phyloP scores from a whole-genome alignment of 2,113 vertebrate genomes.

The Entomyzon cyanotis region DNA sequence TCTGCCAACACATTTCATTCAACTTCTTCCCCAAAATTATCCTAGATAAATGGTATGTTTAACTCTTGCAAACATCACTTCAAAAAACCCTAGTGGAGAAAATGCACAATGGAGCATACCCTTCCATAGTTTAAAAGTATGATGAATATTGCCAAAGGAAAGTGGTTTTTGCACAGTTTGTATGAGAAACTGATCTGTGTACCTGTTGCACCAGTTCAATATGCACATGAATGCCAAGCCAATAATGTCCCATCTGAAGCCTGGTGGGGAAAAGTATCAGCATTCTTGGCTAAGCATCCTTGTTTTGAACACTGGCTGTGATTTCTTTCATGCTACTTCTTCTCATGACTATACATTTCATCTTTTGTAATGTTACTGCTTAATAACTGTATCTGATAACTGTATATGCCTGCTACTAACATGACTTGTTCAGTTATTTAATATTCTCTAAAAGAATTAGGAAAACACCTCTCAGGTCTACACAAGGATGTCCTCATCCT shows the following conservation, averaged over 20 bases:
- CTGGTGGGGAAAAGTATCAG: neutral
- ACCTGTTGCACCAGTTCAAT: neutral
- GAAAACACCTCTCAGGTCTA: neutral
- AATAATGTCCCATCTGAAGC: neutral
- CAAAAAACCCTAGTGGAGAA: neutral
- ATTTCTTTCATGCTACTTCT: neutral
- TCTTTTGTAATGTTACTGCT: neutral
- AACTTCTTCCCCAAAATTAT: neutral
- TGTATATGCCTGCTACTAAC: neutral
- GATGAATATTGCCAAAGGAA: neutral
- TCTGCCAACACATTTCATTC: neutral
- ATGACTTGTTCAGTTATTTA: neutral
- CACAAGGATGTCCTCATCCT: neutral
- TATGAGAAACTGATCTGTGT: neutral
- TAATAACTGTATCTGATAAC: neutral
- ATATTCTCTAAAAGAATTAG: neutral
- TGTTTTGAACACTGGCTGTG: neutral
- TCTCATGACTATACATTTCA: neutral
- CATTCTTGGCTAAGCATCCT: neutral
- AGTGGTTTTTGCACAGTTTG: neutral
- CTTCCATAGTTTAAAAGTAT: neutral
- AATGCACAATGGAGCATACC: neutral
- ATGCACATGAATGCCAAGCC: neutral
- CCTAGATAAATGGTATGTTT: neutral
- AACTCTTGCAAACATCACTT: neutral